Percentiles rank a stretch among this genome's conserved stretches.
Conservation (phyloP, 2,888 invertebrate species). For the Ametastegia equiseti region DNA sequence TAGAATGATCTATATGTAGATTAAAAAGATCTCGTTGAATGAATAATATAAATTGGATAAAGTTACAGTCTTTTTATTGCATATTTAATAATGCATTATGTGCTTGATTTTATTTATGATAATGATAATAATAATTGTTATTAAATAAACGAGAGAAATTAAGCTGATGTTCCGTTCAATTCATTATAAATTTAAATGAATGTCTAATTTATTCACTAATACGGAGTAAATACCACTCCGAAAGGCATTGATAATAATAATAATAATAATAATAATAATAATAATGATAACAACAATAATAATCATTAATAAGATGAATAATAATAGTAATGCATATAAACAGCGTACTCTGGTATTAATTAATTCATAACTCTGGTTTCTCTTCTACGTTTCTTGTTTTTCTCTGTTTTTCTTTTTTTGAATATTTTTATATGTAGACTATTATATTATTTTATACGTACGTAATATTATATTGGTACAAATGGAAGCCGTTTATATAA, state of each 20-base stretch:
- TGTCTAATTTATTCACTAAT: too few relatives aligned
- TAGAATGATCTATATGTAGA: too few relatives aligned
- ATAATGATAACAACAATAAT: too few relatives aligned
- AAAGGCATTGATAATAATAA: too few relatives aligned
- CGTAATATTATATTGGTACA: not conserved
- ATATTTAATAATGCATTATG: not conserved
- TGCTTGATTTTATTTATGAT: not conserved
- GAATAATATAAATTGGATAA: not conserved
- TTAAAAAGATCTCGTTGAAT: too few relatives aligned
- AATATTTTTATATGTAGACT: not conserved
- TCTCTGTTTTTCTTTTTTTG: not conserved
- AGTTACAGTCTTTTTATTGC: not conserved
- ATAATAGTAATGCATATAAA: not conserved
- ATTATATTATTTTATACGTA: too few relatives aligned
- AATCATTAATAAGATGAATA: too few relatives aligned
- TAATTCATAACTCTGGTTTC: not conserved
- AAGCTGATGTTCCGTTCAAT: too few relatives aligned
- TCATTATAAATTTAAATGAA: too few relatives aligned
- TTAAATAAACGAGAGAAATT: too few relatives aligned
- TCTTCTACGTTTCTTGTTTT: not conserved
- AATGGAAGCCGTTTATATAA: not conserved
- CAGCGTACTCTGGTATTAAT: not conserved
- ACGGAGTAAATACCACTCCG: too few relatives aligned
- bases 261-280: too few relatives aligned
- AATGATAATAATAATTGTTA: slow-evolving; percentile 2